Percentiles rank a stretch among this genome's conserved stretches.
These are phyloP conservation scores for Mantis religiosa DNA, from an alignment of 2,888 invertebrate genomes.

Conservation along the genomic window DNA sequence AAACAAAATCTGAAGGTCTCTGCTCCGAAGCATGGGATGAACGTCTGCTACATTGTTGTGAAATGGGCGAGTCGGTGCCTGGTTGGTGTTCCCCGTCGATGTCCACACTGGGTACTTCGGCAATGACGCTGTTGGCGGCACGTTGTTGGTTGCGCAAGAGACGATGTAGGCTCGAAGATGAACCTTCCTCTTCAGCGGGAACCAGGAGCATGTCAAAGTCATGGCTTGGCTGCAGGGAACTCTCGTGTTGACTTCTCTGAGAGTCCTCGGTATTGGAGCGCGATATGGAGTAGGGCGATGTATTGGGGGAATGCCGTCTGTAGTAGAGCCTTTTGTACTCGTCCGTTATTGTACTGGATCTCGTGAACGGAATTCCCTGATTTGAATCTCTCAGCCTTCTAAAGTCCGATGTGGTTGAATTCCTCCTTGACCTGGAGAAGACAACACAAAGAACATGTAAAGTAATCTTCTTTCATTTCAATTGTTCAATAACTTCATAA, in stretches of 20 bases:
- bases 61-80: background rate
- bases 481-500: no score
- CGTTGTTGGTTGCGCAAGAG: background rate
- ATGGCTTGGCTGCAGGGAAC: background rate
- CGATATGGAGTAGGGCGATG: constrained; percentile 23
- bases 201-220: constrained; percentile 1
- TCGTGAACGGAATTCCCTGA: background rate
- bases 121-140: background rate
- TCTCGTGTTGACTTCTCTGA: background rate
- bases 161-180: background rate
- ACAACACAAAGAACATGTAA: background rate
- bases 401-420: background rate
- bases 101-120: background rate
- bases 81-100: background rate
- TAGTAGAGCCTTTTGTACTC: constrained; percentile 10
- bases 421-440: constrained; percentile 1
- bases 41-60: background rate
- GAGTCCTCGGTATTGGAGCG: constrained; percentile 22
- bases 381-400: background rate
- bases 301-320: constrained; percentile 4
- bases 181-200: background rate
- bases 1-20: background rate
- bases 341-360: background rate
- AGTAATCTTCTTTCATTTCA: no score
- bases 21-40: background rate